Base-by-base conservation (phyloP, 1,140 invertebrate species). In the Drosophila sulfurigaster region DNA sequence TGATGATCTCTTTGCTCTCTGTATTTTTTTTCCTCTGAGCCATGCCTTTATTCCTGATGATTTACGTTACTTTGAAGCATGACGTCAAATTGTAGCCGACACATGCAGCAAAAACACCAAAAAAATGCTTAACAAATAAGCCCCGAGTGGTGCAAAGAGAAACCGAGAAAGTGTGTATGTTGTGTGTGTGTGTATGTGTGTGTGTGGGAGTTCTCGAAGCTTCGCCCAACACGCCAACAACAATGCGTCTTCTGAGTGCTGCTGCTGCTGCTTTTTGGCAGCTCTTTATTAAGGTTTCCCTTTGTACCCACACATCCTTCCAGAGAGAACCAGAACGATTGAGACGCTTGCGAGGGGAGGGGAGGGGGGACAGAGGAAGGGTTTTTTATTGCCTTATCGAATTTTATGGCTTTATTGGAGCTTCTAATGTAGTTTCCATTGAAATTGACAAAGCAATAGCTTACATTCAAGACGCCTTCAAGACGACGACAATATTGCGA, bases 401-500 rank as follows among this genome's bases (percentile, higher is more conserved):
- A 80, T 86, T 86, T 87, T 82, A 87, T 87, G 82, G 82, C 82
- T 87, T 87, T 82, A 87, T 86, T 79, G 79, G 77, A 76, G 64
- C 86, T 74, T 45, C 72, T 81, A 62, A 78, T 78, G 79, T 79
- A 87, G 71, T 87, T 87, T 64, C 79, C 72, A 62, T 62, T 60
- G 65, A 69, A 74, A 62, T 68, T 74, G 64, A 62, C 66, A 70
- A 58, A 63, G 72, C 41, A 56, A 46, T 56, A 46, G 35, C 43
- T 64, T 51, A 59, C 41, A 52, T 38, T 63, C 20, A 7, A 32
- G 51, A n/a, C 28, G 35, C 5, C 28, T 52, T 52, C 28, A 52
- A 30, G 30, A 32, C 28, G 28, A 32, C 3, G 28, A 52, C 4
- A 52, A 52, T 32, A 52, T 32, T 11, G 25, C 25, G 51, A 13